Evolutionary conservation across 2,888 invertebrate species (phyloP), one percentile per base, ranked within the genome.

Genomic region (Cataglyphis altisquamis): DNA sequence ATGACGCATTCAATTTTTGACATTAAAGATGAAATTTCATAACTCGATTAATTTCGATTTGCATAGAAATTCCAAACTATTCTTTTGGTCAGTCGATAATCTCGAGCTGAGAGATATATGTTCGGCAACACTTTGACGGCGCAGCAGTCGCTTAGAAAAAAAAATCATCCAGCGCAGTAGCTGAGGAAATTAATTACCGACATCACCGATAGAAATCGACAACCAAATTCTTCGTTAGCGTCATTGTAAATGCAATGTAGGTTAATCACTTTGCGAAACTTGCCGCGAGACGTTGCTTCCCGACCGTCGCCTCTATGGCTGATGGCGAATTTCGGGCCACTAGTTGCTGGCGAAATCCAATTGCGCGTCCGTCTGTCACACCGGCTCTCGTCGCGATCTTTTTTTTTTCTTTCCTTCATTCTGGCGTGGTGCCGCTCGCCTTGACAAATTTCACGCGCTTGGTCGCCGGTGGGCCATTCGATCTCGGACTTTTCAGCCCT

Each of bases 261-360:
- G 88, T 89, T 89, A 89, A 89, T 89, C 86, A 84, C 86, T 86
- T 84, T 67, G 80, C 78, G 68, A 64, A 86, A 86, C 77, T 87
- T 45, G 60, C 25, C 60, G 41, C 32, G 57, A 52, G 52, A 77
- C 55, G 39, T 48, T 52, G 36, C 39, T 32, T 25, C 9, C n/a
- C 36, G 39, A 15, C 18, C 48, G 48, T 73, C 36, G 5, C 48
- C 48, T 48, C 63, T 3, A 4, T 39, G 39, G 52, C 25, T 62
- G 29, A 25, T 29, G 81, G 32, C 32, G 63, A 74, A 63, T 74
- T 55, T 70, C 74, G 39, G 45, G 41, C 74, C 72, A 82, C 74
- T 64, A 82, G 74, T 82, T 82, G 73, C 81, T 80, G 60, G 32
- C 45, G 45, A 70, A 80, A 80, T 80, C 60, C 78, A 80, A 80